Percentiles rank a stretch among this genome's conserved stretches.
phyloP scores from a whole-genome alignment of 2,888 invertebrate species.

The Sussaba pulchella region DNA sequence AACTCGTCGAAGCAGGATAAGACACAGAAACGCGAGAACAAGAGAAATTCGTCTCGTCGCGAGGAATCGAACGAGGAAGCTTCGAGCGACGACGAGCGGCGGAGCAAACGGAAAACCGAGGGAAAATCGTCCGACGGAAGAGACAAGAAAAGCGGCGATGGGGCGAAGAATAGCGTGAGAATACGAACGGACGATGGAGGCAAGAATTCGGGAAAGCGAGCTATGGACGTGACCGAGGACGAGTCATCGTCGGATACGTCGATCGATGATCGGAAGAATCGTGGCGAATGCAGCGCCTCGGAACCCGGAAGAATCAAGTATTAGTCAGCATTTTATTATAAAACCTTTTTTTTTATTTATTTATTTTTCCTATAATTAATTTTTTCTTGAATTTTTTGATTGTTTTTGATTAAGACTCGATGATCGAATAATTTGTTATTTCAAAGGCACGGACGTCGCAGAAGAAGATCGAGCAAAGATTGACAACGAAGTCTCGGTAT shows the following conservation, averaged over 20 bases:
- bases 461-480: slow-evolving; percentile 80
- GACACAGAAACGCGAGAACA: slow-evolving; percentile 73
- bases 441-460: slow-evolving; percentile 78
- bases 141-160: slow-evolving; percentile 66
- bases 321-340: not conserved
- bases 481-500: slow-evolving; percentile 87
- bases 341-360: slow-evolving; percentile 12
- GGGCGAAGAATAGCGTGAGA: slow-evolving; percentile 53
- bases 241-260: slow-evolving; percentile 72
- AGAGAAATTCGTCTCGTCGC: slow-evolving; percentile 70
- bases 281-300: slow-evolving; percentile 74
- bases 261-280: slow-evolving; percentile 67
- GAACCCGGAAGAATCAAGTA: slow-evolving; percentile 75
- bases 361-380: slow-evolving; percentile 20
- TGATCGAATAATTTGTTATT: not conserved
- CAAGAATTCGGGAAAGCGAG: slow-evolving; percentile 73
- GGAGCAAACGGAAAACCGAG: slow-evolving; percentile 61
- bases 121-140: slow-evolving; percentile 56
- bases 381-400: slow-evolving; percentile 23
- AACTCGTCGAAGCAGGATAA: slow-evolving; percentile 83
- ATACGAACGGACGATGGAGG: slow-evolving; percentile 66
- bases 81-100: slow-evolving; percentile 69
- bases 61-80: slow-evolving; percentile 69
- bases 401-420: too few relatives aligned
- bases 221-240: slow-evolving; percentile 72